A percentile compares a stretch with the other conserved stretches of the same genome.
These are phyloP conservation scores for Bambusicola thoracicus DNA, from an alignment of 2,113 vertebrate genomes.

Conservation along the genomic window DNA sequence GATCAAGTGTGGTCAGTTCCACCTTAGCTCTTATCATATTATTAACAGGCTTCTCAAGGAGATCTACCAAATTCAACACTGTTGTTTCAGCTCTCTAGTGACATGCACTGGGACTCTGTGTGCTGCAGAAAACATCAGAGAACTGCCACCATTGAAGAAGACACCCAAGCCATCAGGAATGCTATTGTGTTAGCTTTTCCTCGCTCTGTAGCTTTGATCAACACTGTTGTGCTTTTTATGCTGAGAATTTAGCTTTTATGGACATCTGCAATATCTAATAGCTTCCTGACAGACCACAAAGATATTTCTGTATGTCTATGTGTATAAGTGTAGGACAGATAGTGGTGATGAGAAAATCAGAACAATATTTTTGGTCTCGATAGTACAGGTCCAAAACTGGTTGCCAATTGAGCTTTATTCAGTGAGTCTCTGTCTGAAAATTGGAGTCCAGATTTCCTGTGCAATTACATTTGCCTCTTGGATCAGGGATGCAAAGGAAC, in stretches of 20 bases:
- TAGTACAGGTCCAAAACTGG: background rate
- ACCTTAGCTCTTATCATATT: background rate
- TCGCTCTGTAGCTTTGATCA: background rate
- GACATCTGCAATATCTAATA: background rate
- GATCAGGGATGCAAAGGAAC: background rate
- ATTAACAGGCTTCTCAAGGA: background rate
- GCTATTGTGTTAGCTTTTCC: background rate
- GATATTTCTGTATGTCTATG: accelerated
- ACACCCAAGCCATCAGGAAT: accelerated
- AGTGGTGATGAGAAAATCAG: background rate
- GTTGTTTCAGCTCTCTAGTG: background rate
- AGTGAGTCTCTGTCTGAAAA: background rate
- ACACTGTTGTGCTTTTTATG: accelerated
- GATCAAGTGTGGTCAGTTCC: background rate
- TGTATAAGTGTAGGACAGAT: accelerated
- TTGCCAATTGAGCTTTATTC: background rate
- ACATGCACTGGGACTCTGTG: background rate
- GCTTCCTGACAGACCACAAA: background rate
- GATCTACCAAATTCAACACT: background rate
- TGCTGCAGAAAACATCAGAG: background rate
- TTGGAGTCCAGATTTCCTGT: background rate
- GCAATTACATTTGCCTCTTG: background rate
- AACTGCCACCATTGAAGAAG: background rate
- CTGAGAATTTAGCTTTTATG: background rate
- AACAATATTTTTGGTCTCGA: background rate